Conservation (phyloP, 2,888 invertebrate genomes). For the Rotaria sp. region DNA sequence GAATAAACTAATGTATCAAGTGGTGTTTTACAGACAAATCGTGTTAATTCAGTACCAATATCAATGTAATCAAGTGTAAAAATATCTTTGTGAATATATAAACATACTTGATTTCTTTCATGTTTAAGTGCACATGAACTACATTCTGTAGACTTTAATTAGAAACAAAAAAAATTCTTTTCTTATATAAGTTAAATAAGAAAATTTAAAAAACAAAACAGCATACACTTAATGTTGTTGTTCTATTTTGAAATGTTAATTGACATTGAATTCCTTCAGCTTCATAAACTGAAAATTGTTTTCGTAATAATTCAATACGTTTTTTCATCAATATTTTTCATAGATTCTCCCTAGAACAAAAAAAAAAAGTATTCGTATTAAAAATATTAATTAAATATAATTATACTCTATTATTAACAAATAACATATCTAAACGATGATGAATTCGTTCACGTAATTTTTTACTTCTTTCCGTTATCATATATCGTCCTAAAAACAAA, state of each 20-base stretch:
- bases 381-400: background rate
- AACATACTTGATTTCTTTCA: background rate
- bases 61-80: background rate
- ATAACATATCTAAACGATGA: constrained; percentile 14
- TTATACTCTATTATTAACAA: background rate
- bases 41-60: background rate
- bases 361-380: background rate
- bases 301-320: constrained; percentile 12
- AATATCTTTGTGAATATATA: background rate
- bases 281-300: background rate
- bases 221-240: background rate
- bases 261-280: background rate
- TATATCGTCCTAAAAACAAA: no score
- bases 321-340: constrained; percentile 1
- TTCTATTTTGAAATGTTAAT: background rate
- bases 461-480: background rate
- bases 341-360: background rate
- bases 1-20: background rate
- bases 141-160: background rate
- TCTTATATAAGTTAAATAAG: no score
- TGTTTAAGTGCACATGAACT: background rate
- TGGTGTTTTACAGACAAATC: background rate
- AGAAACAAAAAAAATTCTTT: no score
- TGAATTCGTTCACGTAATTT: background rate
- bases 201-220: no score